phyloP scores from a whole-genome alignment of 2,797 vertebrate genomes.

The Pyrrhura leucotis region DNA sequence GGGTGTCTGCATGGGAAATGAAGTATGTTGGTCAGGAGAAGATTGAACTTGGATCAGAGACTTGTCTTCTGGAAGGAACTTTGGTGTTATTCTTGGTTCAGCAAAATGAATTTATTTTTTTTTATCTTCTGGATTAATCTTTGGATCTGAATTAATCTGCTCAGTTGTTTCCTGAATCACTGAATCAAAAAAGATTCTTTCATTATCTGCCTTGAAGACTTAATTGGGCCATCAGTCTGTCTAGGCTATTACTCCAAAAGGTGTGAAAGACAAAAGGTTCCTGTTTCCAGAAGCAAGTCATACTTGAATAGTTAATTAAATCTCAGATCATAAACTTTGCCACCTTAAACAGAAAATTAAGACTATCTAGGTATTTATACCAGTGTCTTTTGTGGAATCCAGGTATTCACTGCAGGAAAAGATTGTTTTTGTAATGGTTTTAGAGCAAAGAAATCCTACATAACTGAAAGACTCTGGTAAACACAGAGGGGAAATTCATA shows the following conservation, averaged over 20 bases:
- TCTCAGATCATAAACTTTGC: neutral
- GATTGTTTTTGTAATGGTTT: neutral
- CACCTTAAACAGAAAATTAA: neutral
- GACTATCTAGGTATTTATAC: neutral
- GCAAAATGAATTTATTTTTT: neutral
- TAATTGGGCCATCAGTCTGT: neutral
- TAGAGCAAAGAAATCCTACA: neutral
- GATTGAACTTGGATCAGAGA: neutral
- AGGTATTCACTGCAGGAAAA: neutral
- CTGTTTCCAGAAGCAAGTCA: neutral
- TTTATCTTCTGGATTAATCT: neutral
- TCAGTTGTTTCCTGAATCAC: neutral
- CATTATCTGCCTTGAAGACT: neutral
- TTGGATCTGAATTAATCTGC: neutral
- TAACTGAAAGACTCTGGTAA: neutral
- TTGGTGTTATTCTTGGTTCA: neutral
- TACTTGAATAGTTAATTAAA: neutral
- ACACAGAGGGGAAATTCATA: neutral
- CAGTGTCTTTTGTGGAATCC: neutral
- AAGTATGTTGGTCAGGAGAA: neutral
- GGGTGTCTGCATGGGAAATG: neutral
- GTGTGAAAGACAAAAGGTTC: neutral
- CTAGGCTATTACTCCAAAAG: neutral
- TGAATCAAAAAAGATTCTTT: neutral
- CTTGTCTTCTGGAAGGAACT: neutral